phyloP scores from a whole-genome alignment of 2,888 invertebrate species.

The Tuberolachnus salignus region DNA sequence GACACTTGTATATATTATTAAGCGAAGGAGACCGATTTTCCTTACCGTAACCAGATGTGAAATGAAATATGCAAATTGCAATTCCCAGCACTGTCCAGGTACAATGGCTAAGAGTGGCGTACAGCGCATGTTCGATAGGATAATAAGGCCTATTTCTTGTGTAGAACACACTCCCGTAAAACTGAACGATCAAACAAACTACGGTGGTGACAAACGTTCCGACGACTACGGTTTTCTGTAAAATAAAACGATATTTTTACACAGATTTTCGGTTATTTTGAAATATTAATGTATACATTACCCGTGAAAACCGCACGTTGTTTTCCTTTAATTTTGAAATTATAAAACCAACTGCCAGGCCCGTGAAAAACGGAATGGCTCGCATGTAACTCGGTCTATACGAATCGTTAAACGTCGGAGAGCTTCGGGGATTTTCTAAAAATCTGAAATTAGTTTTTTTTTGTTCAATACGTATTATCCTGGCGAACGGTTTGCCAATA shows the following conservation, averaged over 20 bases:
- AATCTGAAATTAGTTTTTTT: slow-evolving; percentile 13
- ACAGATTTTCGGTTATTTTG: not conserved
- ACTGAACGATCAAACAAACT: not conserved
- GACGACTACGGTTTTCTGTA: not conserved
- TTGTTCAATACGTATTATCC: not conserved
- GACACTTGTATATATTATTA: too few relatives aligned
- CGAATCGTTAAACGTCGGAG: not conserved
- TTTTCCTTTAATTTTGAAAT: not conserved
- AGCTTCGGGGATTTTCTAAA: slow-evolving; percentile 13
- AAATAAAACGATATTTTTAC: not conserved
- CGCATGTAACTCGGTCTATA: slow-evolving; percentile 35
- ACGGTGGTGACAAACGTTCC: not conserved
- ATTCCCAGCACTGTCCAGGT: not conserved
- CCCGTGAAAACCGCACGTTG: not conserved
- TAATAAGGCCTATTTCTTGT: not conserved
- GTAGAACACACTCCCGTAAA: slow-evolving; percentile 17
- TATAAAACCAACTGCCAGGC: not conserved
- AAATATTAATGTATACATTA: not conserved
- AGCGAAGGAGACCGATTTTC: not conserved
- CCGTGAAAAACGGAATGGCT: not conserved
- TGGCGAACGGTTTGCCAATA: too few relatives aligned
- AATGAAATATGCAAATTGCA: not conserved
- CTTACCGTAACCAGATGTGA: slow-evolving; percentile 30
- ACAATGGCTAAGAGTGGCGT: not conserved
- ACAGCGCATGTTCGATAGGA: slow-evolving; percentile 17